Evolutionary conservation across 2,888 invertebrate species (phyloP), one percentile per base, ranked within the genome.

Genomic region (Stomorhina lunata): DNA sequence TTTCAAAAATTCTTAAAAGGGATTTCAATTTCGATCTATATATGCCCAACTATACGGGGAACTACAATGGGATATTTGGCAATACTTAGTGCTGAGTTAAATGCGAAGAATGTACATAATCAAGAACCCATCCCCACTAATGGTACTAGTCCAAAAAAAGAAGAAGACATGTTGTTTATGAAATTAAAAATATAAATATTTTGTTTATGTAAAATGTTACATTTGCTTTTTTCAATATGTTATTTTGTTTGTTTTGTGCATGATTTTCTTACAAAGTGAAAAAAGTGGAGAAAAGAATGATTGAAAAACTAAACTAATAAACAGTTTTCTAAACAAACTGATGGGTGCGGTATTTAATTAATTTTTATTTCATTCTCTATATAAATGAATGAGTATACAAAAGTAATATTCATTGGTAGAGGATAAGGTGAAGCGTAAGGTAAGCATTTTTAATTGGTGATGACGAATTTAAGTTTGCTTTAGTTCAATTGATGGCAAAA

Each of bases 281-380:
- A n/a, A n/a, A n/a, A n/a, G n/a, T n/a, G n/a, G n/a, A 76, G 15
- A 63, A 45, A n/a, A 68, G 43, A 27, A 43, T 4, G n/a, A 15
- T 32, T 22, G 25, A 17, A 45, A 29, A 17, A 40, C 27, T 29
- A 37, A 25, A 53, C 9, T 61, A 45, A 32, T 29, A 61, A 68
- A 32, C n/a, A 2, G 17, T 53, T 7, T 68, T 48, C 22, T 68
- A 40, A 63, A 37, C 45, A 29, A 57, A 10, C 40, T 55, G 48
- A 32, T 81, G 78, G 81, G 81, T 79, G 81, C 75, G 79, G 73
- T 69, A 61, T 53, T 48, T 59, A 57, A 69, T 75, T 72, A 72
- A 75, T 48, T 69, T 68, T 12, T 37, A 25, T 37, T 57, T 37
- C 22, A 32, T 4, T 55, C 25, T 48, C 20, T 17, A 25, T 53